phyloP scores from a whole-genome alignment of 2,113 vertebrate species.

The Stomatorhinus ivindoensis region DNA sequence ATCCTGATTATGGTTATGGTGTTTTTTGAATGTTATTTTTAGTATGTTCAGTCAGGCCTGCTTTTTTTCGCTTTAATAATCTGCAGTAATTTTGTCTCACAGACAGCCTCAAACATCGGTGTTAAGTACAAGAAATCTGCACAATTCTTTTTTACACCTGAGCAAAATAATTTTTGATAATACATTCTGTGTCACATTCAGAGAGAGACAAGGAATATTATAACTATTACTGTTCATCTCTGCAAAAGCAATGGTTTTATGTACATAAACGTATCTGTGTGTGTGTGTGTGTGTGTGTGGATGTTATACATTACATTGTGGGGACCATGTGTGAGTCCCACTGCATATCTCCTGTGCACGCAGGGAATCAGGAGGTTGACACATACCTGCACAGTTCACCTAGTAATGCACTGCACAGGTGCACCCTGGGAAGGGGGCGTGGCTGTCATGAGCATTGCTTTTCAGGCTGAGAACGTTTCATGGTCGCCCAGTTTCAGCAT shows the following conservation, averaged over 20 bases:
- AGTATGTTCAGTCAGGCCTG: neutral
- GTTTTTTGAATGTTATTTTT: neutral
- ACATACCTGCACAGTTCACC: neutral
- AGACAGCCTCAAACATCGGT: neutral
- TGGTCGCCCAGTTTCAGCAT: neutral
- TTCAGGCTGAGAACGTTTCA: neutral
- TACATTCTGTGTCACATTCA: neutral
- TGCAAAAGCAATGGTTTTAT: neutral
- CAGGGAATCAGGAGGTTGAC: neutral
- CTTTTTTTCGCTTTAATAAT: neutral
- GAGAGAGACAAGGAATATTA: neutral
- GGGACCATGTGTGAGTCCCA: neutral
- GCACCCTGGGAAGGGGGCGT: neutral
- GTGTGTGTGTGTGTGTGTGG: neutral
- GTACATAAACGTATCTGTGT: neutral
- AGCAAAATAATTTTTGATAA: neutral
- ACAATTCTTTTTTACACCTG: neutral
- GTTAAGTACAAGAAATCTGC: neutral
- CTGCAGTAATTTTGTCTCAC: neutral
- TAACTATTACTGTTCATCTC: neutral
- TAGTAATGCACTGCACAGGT: neutral
- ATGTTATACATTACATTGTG: neutral
- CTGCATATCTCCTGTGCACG: neutral
- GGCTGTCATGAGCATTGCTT: neutral
- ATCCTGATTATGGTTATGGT: neutral